Evolutionary conservation across 2,113 vertebrate species (phyloP).

Genomic region (Brachyhypopomus occidentalis): DNA sequence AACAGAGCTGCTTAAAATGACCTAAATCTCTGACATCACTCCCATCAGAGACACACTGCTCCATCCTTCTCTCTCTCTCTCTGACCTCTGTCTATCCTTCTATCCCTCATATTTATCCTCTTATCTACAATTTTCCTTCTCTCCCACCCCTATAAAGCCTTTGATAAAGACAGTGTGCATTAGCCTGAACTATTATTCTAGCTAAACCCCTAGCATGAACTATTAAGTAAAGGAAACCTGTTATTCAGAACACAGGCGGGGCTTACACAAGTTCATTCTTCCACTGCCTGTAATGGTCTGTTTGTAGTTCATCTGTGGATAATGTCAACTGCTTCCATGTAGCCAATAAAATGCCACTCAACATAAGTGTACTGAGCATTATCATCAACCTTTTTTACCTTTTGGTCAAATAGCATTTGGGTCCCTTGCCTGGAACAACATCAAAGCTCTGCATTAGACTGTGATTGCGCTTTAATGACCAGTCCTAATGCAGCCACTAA

Average conservation of each 20-base stretch:
- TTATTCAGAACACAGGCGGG: neutral
- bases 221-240: slow-evolving; percentile 24
- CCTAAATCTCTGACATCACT: slow-evolving; percentile 40
- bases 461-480: slow-evolving; percentile 8
- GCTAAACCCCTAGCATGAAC: slow-evolving; percentile 17
- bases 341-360: slow-evolving; percentile 17
- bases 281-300: neutral
- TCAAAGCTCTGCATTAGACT: neutral
- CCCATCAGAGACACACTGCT: slow-evolving; percentile 33
- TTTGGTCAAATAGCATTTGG: neutral
- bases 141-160: neutral
- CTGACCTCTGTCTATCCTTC: neutral
- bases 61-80: slow-evolving; percentile 6
- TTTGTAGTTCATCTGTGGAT: slow-evolving; percentile 21
- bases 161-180: slow-evolving; percentile 36
- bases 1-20: slow-evolving; percentile 46
- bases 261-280: neutral
- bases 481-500: neutral
- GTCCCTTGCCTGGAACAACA: neutral
- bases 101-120: neutral
- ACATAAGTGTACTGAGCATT: neutral
- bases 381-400: neutral
- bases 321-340: slow-evolving; percentile 7
- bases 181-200: slow-evolving; percentile 9
- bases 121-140: neutral